Conservation (phyloP, 1,140 invertebrate species). For the Drosophila insularis region DNA sequence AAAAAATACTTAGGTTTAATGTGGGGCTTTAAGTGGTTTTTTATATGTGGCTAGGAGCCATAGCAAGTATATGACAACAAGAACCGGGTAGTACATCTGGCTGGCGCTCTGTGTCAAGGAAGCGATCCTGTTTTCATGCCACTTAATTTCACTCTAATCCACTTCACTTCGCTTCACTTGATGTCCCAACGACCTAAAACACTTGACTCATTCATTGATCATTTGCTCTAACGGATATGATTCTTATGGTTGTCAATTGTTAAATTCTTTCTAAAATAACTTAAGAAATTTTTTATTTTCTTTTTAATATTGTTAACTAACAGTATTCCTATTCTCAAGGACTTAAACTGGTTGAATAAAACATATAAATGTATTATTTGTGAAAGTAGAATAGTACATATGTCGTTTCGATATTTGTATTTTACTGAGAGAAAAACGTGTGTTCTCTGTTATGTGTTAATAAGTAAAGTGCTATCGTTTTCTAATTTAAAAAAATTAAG, state of each 20-base stretch:
- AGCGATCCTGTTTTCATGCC: conserved; percentile 43
- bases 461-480: too few species aligned
- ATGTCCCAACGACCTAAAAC: background rate
- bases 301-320: too few species aligned
- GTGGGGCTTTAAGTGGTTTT: conserved; percentile 74
- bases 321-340: too few species aligned
- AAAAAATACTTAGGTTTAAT: conserved; percentile 57
- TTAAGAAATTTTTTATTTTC: too few species aligned
- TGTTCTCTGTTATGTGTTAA: too few species aligned
- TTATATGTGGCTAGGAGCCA: conserved; percentile 26
- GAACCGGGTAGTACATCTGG: conserved; percentile 24
- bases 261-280: background rate
- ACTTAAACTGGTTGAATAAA: too few species aligned
- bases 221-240: conserved; percentile 12
- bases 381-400: too few species aligned
- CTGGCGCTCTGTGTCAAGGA: conserved; percentile 51
- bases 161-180: conserved; percentile 23
- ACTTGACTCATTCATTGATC: conserved; percentile 54
- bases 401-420: too few species aligned
- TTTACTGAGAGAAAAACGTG: too few species aligned
- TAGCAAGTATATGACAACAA: conserved; percentile 4
- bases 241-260: background rate
- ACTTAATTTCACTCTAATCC: conserved; percentile 18
- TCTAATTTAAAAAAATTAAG: too few species aligned
- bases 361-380: too few species aligned